Percentiles rank a stretch among this genome's conserved stretches.
Conservation (phyloP, 2,888 invertebrate genomes). For the Andrena dorsata region DNA sequence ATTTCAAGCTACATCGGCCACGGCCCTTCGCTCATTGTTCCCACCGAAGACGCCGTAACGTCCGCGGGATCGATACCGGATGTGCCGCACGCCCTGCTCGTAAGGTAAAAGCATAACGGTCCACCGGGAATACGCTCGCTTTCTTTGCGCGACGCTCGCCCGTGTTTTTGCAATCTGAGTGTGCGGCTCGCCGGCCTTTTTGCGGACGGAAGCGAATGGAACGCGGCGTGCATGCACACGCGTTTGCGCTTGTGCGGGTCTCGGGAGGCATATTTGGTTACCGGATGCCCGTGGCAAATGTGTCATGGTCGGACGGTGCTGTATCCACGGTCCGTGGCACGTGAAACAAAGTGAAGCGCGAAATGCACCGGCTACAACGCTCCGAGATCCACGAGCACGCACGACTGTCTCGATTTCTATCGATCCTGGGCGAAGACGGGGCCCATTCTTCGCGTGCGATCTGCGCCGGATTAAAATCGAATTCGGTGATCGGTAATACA, state of each 20-base stretch:
- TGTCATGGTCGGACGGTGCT: constrained; percentile 27
- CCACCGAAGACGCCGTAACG: background rate
- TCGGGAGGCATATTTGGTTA: constrained; percentile 54
- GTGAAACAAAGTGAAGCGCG: constrained; percentile 10
- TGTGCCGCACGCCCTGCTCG: background rate
- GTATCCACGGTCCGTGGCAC: constrained; percentile 4
- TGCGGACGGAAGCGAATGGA: constrained; percentile 9
- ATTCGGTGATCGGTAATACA: background rate
- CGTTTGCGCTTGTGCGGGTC: constrained; percentile 28
- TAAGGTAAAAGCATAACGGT: background rate
- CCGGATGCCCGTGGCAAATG: constrained; percentile 41
- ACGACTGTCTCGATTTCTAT: constrained; percentile 24
- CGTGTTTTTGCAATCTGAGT: constrained; percentile 9
- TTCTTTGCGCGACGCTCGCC: constrained; percentile 5
- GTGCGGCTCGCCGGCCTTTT: constrained; percentile 9
- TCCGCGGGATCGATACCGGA: background rate
- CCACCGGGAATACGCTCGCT: background rate
- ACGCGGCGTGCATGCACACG: constrained; percentile 6
- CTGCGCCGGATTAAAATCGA: background rate
- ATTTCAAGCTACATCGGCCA: background rate
- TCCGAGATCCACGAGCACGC: background rate
- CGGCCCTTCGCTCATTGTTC: background rate
- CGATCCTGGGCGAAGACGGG: background rate
- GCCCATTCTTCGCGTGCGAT: background rate
- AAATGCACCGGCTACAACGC: constrained; percentile 7